phyloP scores from a whole-genome alignment of 2,113 vertebrate genomes.

The Thermophis baileyi region DNA sequence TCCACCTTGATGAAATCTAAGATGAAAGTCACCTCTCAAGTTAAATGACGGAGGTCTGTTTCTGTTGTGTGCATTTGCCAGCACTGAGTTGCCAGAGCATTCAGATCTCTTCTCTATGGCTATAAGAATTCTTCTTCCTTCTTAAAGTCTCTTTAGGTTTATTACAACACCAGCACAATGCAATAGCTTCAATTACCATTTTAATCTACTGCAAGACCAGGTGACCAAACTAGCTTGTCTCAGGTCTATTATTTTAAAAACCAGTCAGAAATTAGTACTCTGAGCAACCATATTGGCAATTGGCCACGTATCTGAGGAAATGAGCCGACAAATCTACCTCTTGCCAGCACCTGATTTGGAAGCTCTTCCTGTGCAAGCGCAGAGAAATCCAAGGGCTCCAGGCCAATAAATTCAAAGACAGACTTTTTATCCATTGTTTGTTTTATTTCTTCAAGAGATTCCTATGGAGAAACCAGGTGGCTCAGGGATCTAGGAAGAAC shows the following conservation, averaged over 20 bases:
- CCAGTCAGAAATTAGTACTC: not conserved
- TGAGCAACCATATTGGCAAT: not conserved
- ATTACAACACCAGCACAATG: not conserved
- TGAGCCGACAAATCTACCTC: constrained; percentile 7
- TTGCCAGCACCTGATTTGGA: not conserved
- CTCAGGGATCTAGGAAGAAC: not conserved
- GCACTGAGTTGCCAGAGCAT: not conserved
- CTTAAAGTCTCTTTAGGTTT: not conserved
- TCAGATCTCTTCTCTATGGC: not conserved
- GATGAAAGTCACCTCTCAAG: not conserved
- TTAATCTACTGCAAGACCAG: not conserved
- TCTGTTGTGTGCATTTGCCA: not conserved
- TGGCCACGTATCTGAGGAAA: not conserved
- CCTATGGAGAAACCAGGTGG: not conserved
- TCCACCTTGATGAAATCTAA: not conserved
- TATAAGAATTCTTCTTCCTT: too few species aligned
- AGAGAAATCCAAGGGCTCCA: not conserved
- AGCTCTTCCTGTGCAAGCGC: not conserved
- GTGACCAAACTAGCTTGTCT: not conserved
- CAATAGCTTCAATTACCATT: not conserved
- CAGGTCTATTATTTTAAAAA: not conserved
- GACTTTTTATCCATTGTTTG: constrained; percentile 4
- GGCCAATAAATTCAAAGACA: constrained; percentile 7
- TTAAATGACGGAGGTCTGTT: not conserved
- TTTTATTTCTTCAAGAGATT: constrained; percentile 1